Evolutionary conservation across 1,140 invertebrate species (phyloP).

Genomic region (Pomacea maculata): DNA sequence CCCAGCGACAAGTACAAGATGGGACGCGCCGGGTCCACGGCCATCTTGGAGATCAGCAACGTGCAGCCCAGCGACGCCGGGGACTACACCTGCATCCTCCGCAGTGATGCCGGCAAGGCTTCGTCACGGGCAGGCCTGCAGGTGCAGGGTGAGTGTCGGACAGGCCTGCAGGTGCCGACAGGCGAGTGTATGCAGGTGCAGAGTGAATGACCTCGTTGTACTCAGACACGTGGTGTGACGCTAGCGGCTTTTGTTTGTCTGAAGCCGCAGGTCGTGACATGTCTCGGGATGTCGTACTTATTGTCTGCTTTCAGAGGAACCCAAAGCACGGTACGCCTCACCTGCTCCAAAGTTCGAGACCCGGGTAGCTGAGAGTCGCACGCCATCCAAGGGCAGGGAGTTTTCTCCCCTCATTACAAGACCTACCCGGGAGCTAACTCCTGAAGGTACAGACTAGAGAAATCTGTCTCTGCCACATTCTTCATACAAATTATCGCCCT

Average conservation of each 20-base stretch:
- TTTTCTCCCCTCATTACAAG: background rate
- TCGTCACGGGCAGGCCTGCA: conserved; percentile 50
- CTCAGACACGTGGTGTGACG: too few species aligned
- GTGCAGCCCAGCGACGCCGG: conserved; percentile 71
- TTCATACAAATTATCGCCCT: too few species aligned
- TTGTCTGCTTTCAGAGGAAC: conserved; percentile 2
- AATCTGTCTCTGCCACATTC: too few species aligned
- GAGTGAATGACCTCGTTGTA: too few species aligned
- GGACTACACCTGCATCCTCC: conserved; percentile 69
- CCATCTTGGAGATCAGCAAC: conserved; percentile 74
- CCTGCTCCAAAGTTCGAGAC: conserved; percentile 15
- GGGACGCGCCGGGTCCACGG: conserved; percentile 57
- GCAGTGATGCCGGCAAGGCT: conserved; percentile 58
- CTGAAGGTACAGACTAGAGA: conserved; percentile 19
- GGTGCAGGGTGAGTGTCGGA: conserved; percentile 46
- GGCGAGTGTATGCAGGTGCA: background rate
- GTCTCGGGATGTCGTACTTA: too few species aligned
- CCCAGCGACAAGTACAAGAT: conserved; percentile 44
- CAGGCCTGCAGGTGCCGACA: conserved; percentile 49
- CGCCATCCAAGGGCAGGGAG: conserved; percentile 18
- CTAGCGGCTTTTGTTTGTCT: too few species aligned
- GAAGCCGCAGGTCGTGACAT: too few species aligned
- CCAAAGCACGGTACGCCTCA: background rate
- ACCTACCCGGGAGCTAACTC: conserved; percentile 20
- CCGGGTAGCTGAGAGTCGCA: conserved; percentile 4